phyloP scores from a whole-genome alignment of 2,113 vertebrate species.

The Pluvialis apricaria region DNA sequence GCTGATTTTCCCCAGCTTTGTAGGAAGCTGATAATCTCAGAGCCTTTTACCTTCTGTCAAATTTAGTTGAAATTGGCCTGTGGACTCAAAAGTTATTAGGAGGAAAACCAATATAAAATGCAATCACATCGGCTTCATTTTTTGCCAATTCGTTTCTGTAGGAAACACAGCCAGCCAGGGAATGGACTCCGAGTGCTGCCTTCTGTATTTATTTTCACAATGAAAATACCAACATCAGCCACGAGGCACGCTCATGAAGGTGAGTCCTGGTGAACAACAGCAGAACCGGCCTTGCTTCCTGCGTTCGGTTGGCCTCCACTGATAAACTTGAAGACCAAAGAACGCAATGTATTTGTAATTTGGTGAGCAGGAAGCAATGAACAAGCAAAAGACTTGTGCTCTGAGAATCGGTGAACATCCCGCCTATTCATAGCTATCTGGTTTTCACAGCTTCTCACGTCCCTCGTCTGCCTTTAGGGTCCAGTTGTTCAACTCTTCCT shows the following conservation, averaged over 20 bases:
- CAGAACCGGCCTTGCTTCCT: not conserved
- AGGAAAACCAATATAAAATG: conserved; percentile 4
- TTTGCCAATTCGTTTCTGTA: not conserved
- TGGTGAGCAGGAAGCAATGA: not conserved
- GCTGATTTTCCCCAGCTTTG: conserved; percentile 15
- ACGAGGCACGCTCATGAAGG: fast-evolving
- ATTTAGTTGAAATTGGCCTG: conserved; percentile 28
- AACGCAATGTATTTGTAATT: not conserved
- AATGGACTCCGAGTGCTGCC: not conserved
- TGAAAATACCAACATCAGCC: not conserved
- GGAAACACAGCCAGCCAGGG: not conserved
- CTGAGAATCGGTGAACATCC: not conserved
- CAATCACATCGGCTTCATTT: not conserved
- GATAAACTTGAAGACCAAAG: not conserved
- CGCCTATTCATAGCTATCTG: not conserved
- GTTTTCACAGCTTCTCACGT: not conserved
- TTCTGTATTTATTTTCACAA: conserved; percentile 1
- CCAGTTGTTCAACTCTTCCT: not conserved
- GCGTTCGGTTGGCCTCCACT: not conserved
- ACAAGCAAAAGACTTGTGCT: not conserved
- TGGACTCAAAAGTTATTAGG: conserved; percentile 18
- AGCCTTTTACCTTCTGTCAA: conserved; percentile 48
- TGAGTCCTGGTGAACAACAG: not conserved
- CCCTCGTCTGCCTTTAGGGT: not conserved
- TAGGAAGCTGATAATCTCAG: conserved; percentile 37